These are phyloP conservation scores for Seriola quinqueradiata DNA, from an alignment of 2,113 vertebrate genomes.

Conservation along the genomic window DNA sequence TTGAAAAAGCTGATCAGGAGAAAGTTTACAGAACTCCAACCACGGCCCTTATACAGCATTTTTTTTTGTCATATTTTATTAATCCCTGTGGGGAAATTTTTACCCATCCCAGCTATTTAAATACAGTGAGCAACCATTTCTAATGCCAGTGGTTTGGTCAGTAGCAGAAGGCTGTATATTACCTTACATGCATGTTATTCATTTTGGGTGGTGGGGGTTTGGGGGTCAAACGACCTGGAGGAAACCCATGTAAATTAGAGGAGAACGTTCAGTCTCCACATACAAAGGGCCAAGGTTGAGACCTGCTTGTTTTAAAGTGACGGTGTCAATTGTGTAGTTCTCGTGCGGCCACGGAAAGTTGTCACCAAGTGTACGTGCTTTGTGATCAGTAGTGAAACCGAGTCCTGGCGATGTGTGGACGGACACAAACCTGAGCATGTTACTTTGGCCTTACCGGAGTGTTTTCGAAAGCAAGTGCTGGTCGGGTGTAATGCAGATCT, in stretches of 20 bases:
- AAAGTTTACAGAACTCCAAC: background rate
- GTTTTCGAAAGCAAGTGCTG: background rate
- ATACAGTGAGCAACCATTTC: background rate
- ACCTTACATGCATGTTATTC: background rate
- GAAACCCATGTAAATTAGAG: background rate
- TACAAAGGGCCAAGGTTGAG: background rate
- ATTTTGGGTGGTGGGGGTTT: background rate
- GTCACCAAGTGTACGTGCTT: background rate
- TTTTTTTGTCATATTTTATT: conserved; percentile 17
- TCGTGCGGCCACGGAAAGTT: background rate
- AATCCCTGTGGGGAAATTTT: conserved; percentile 8
- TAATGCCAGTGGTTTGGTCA: background rate
- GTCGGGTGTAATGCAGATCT: conserved; percentile 6
- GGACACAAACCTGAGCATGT: conserved; percentile 14
- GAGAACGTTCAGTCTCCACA: background rate
- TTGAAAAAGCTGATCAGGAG: conserved; percentile 21
- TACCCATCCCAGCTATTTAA: conserved; percentile 15
- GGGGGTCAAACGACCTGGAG: background rate
- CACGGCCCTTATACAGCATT: conserved; percentile 11
- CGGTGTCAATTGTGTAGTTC: background rate
- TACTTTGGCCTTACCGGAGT: background rate
- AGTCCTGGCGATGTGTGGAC: background rate
- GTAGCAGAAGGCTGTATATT: background rate
- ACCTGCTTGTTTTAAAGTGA: background rate
- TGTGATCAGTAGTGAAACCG: conserved; percentile 4